Base-by-base conservation (phyloP, 2,797 vertebrate genomes). In the Steatocranus sp. region DNA sequence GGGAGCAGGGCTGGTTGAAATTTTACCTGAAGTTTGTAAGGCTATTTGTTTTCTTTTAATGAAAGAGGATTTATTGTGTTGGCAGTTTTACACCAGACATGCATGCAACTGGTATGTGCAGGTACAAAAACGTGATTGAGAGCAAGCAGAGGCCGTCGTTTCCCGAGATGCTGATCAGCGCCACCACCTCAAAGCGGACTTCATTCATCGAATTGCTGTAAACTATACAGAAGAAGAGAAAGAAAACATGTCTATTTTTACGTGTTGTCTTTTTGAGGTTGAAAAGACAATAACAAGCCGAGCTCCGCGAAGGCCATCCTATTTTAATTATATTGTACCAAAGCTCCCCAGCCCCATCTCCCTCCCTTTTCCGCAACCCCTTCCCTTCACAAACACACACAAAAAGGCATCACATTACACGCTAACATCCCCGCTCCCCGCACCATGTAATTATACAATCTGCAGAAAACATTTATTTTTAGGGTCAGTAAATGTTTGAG, bases 291-390 rank as follows among this genome's bases (percentile, higher is more conserved):
- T 93, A 96, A 96, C 93, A 95, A 91, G 92, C 87, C 80, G 86
- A 92, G 91, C 83, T 89, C 87, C 86, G 83, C 66, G 83, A 92
- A 87, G 92, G 91, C 94, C 94, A 92, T 93, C 94, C 91, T 94
- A 93, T 95, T 96, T 96, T 95, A 96, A 96, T 96, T 94, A 94
- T 94, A 95, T 91, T 92, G 94, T 93, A 92, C 91, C 91, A 88
- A 86, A 88, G 68, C 85, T 85, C 93, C 92, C 92, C 92, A 87
- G 82, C 89, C 92, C 88, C 90, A 90, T 84, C 89, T 83, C 88
- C 93, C 90, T 86, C 90, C 93, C 86, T 89, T 92, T 92, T 94
- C 92, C 93, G 80, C 93, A 95, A 95, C 90, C 95, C 94, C 95
- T 94, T 95, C 92, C 94, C 93, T 95, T 92, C 83, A 93, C 93